These are phyloP conservation scores for Hippasteria phrygiana DNA, from an alignment of 53 echinoderm and acorn worm genomes.

Conservation along the genomic window DNA sequence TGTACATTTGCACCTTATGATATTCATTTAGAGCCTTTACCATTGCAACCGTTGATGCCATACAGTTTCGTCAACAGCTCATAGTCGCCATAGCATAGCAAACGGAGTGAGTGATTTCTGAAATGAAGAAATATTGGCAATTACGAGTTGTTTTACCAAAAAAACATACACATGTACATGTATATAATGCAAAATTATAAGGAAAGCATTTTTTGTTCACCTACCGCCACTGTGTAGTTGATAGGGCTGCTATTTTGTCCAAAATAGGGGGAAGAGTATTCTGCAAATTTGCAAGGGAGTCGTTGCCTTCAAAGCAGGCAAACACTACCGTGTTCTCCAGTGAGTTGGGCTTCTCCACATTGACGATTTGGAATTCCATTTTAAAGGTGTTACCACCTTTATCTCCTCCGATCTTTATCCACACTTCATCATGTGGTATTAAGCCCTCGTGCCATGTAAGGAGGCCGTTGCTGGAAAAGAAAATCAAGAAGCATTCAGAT, in stretches of 20 bases:
- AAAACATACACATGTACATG: too few species aligned
- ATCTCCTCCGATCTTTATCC: conserved; percentile 41
- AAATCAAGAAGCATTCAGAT: neutral
- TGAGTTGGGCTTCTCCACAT: conserved; percentile 1
- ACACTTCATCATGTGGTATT: conserved; percentile 9
- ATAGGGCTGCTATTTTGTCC: neutral
- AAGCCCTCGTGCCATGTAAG: conserved; percentile 24
- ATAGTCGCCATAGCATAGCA: conserved; percentile 48
- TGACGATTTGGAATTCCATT: conserved; percentile 38
- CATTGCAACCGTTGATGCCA: conserved; percentile 58
- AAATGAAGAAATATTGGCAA: neutral
- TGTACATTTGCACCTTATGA: too few species aligned
- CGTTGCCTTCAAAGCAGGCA: conserved; percentile 17
- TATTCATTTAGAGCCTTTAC: neutral
- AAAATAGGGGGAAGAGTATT: conserved; percentile 6
- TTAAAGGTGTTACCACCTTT: conserved; percentile 22
- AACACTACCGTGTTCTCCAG: conserved; percentile 23
- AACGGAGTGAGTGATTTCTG: conserved; percentile 9
- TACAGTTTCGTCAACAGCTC: conserved; percentile 53
- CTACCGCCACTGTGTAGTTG: conserved; percentile 25
- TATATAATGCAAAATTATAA: neutral
- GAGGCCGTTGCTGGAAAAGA: conserved; percentile 13
- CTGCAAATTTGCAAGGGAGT: neutral
- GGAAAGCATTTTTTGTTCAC: neutral
- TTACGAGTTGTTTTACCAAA: too few species aligned